A percentile compares a stretch with the other conserved stretches of the same genome.
Evolutionary conservation across 2,888 invertebrate species (phyloP).

Genomic region (Tillus elongatus): DNA sequence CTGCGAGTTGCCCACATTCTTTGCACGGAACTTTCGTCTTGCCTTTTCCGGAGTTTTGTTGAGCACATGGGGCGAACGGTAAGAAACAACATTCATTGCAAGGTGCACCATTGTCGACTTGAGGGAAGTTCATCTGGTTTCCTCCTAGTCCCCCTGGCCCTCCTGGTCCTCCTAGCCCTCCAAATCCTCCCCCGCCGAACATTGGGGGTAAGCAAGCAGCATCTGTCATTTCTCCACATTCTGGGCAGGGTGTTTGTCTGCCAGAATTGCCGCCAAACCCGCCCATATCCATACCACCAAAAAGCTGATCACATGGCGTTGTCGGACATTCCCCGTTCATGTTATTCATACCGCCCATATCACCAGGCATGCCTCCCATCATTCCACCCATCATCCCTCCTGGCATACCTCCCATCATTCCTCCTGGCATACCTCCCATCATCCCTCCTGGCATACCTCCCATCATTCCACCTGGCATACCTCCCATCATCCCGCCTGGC

Average conservation of each 20-base stretch:
- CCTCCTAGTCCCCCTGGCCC: conserved; percentile 10
- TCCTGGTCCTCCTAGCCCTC: conserved; percentile 4
- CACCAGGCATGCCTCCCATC: conserved; percentile 12
- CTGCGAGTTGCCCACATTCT: conserved; percentile 14
- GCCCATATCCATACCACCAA: no score
- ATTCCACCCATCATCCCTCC: conserved; percentile 5
- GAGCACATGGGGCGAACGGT: conserved; percentile 4
- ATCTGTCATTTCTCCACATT: conserved; percentile 20
- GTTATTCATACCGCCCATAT: background rate
- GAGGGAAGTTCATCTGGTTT: conserved; percentile 4
- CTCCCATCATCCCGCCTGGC: conserved; percentile 9
- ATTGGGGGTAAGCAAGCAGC: conserved; percentile 13
- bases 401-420: conserved; percentile 8
- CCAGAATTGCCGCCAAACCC: background rate
- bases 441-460: conserved; percentile 7
- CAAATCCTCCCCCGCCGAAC: conserved; percentile 6
- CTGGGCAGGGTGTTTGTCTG: conserved; percentile 21
- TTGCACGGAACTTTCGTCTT: conserved; percentile 8
- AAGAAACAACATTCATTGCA: conserved; percentile 24
- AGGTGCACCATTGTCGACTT: conserved; percentile 17
- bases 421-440: conserved; percentile 8
- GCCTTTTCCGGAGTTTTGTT: conserved; percentile 10
- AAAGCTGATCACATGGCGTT: background rate
- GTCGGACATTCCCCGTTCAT: background rate
- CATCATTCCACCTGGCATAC: conserved; percentile 7